Conservation (phyloP, 2,888 invertebrate species). For the Torymus texanus region DNA sequence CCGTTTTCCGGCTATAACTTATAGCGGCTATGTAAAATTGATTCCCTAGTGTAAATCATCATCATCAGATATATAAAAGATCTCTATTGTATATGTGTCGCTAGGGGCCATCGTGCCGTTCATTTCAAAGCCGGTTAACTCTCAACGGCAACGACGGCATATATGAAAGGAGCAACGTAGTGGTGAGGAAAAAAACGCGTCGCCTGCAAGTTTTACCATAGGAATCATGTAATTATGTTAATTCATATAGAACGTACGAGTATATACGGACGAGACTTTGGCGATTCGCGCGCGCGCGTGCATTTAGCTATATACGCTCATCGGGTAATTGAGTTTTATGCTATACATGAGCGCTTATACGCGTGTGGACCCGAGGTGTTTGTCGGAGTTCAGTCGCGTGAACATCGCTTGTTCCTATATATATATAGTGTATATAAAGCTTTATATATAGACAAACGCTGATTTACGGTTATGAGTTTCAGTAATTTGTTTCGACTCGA, state of each 20-base stretch:
- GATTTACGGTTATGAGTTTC: conserved; percentile 20
- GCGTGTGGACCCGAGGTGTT: background rate
- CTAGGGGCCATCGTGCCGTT: background rate
- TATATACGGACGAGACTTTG: too few relatives aligned
- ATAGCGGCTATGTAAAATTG: too few relatives aligned
- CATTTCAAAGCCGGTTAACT: conserved; percentile 7
- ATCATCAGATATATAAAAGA: background rate
- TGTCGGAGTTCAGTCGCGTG: background rate
- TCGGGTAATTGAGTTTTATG: conserved; percentile 25
- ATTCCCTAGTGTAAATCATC: too few relatives aligned
- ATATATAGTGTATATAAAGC: too few relatives aligned
- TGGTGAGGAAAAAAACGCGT: too few relatives aligned
- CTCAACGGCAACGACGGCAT: too few relatives aligned
- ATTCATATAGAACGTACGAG: background rate
- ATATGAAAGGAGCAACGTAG: background rate
- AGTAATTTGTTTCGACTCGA: conserved; percentile 6
- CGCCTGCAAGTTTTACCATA: conserved; percentile 12
- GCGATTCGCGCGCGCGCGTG: too few relatives aligned
- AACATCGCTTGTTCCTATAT: background rate
- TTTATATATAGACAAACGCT: background rate
- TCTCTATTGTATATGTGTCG: too few relatives aligned
- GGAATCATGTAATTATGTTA: conserved; percentile 27
- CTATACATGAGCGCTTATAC: background rate
- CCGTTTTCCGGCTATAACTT: too few relatives aligned
- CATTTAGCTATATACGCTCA: background rate